Evolutionary conservation across 2,888 invertebrate species (phyloP).

Genomic region (Balanococcus diminutus): DNA sequence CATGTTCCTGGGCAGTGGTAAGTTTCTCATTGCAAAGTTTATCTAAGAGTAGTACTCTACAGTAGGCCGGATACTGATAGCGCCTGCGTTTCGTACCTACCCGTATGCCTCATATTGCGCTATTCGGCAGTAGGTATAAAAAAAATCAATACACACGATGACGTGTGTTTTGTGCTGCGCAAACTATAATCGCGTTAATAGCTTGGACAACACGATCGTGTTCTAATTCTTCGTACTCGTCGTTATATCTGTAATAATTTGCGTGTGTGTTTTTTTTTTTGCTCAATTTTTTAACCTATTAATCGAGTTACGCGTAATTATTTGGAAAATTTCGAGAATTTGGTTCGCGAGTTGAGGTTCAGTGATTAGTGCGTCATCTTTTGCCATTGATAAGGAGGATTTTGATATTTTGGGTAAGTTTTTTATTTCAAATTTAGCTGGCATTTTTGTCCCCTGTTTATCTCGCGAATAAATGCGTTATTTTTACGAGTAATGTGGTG

Average conservation of each 20-base stretch:
- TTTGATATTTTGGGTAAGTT: neutral
- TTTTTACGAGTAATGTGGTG: too few species aligned
- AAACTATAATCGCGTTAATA: constrained; percentile 7
- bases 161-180: constrained; percentile 20
- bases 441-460: too few species aligned
- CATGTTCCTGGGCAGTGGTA: neutral
- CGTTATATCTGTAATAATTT: neutral
- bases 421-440: too few species aligned
- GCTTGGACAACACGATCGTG: constrained; percentile 1
- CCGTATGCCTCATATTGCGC: neutral
- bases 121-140: neutral
- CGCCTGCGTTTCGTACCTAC: neutral
- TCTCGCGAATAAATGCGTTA: too few species aligned
- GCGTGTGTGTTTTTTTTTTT: neutral
- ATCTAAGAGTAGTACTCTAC: neutral
- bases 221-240: neutral
- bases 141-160: constrained; percentile 8
- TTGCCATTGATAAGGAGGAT: neutral
- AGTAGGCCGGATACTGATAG: neutral
- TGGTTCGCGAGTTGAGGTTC: neutral
- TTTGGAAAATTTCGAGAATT: neutral
- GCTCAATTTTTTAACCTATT: neutral
- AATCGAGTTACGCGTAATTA: neutral
- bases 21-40: neutral
- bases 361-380: too few species aligned